Evolutionary conservation across 2,797 vertebrate genomes (phyloP).

Genomic region (Anas capensis): DNA sequence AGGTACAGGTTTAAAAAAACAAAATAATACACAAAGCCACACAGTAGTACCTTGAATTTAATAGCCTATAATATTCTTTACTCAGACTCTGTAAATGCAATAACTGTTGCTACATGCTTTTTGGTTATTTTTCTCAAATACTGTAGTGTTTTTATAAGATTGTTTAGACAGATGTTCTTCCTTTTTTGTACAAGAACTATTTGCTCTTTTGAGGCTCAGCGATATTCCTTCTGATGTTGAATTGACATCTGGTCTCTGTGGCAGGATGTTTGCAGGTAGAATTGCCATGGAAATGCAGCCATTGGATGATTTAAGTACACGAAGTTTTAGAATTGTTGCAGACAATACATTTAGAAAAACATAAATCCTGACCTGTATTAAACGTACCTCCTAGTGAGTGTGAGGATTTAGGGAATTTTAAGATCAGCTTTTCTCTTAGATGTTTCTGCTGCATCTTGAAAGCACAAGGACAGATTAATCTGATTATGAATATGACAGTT

Average conservation of each 20-base stretch:
- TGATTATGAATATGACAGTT: neutral
- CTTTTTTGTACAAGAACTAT: neutral
- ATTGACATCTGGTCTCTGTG: conserved; percentile 48
- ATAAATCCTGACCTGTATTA: neutral
- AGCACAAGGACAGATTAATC: neutral
- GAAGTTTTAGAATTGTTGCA: conserved; percentile 13
- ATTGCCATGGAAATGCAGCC: conserved; percentile 43
- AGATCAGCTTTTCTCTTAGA: conserved; percentile 1
- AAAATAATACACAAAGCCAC: neutral
- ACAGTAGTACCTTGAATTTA: neutral
- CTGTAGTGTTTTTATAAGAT: conserved; percentile 25
- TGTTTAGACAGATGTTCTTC: conserved; percentile 64
- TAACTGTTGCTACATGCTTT: conserved; percentile 4
- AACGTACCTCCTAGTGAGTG: neutral
- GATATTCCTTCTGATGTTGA: conserved; percentile 54
- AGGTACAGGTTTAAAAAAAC: neutral
- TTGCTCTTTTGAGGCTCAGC: conserved; percentile 49
- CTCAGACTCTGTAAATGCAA: neutral
- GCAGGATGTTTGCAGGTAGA: conserved; percentile 53
- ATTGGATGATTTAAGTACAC: conserved; percentile 18
- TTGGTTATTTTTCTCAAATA: conserved; percentile 8
- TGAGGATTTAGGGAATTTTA: conserved; percentile 4
- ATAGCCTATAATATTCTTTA: neutral
- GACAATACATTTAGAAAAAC: neutral
- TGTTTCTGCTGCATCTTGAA: conserved; percentile 7